A percentile compares a stretch with the other conserved stretches of the same genome.
phyloP scores from a whole-genome alignment of 1,140 invertebrate genomes.

The Dolichoris vasculosae region DNA sequence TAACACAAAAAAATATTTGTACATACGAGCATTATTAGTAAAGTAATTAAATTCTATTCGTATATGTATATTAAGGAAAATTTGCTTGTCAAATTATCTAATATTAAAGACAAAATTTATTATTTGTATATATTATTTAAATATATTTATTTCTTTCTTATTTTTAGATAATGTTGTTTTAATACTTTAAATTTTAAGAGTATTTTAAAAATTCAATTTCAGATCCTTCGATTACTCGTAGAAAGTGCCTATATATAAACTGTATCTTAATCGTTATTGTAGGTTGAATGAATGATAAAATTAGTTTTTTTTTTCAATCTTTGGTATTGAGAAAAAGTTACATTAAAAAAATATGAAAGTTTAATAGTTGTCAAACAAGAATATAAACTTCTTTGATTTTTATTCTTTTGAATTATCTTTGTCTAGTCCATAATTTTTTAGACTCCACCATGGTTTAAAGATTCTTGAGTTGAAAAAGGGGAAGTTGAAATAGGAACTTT shows the following conservation, averaged over 20 bases:
- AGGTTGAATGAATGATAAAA: constrained; percentile 54
- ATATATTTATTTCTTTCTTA: constrained; percentile 34
- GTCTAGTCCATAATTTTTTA: constrained; percentile 43
- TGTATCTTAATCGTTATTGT: constrained; percentile 54
- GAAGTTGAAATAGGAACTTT: constrained; percentile 40
- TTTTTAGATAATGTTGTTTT: constrained; percentile 35
- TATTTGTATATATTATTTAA: constrained; percentile 50
- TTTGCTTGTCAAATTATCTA: constrained; percentile 33
- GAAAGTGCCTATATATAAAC: constrained; percentile 73
- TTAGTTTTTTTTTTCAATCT: constrained; percentile 63
- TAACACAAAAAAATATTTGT: not conserved
- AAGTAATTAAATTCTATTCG: constrained; percentile 34
- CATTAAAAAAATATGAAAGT: constrained; percentile 37
- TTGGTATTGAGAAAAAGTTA: constrained; percentile 60
- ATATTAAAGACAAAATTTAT: constrained; percentile 30
- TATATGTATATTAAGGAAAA: not conserved
- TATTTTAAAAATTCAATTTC: constrained; percentile 33
- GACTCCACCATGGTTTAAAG: constrained; percentile 44
- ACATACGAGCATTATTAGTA: not conserved
- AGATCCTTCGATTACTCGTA: constrained; percentile 65
- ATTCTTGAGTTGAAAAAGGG: constrained; percentile 33
- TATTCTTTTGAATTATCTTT: constrained; percentile 3
- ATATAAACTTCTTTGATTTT: constrained; percentile 42
- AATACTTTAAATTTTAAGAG: constrained; percentile 28
- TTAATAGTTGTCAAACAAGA: constrained; percentile 35